Conservation (phyloP, 2,113 vertebrate genomes). For the Tychaedon coryphoeus region DNA sequence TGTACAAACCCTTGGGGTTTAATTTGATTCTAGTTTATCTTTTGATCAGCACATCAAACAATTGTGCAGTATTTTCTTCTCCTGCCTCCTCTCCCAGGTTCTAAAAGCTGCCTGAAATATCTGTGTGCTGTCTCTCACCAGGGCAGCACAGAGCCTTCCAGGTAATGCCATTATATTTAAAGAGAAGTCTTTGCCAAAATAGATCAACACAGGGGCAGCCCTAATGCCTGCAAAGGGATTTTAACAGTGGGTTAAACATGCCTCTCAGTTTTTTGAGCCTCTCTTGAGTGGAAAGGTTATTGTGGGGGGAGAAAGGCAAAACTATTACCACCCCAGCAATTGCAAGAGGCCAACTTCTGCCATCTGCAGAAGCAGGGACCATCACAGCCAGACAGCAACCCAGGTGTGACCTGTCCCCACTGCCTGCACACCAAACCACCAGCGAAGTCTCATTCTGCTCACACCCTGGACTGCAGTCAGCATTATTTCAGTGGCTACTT, state of each 20-base stretch:
- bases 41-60: slow-evolving; percentile 65
- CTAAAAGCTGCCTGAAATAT: slow-evolving; percentile 6
- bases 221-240: not conserved
- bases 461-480: not conserved
- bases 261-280: not conserved
- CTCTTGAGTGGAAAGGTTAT: not conserved
- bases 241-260: not conserved
- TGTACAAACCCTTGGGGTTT: slow-evolving; percentile 45
- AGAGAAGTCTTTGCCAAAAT: not conserved
- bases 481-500: not conserved
- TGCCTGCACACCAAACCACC: not conserved
- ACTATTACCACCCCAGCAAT: not conserved
- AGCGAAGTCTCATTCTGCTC: not conserved
- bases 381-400: not conserved
- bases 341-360: not conserved
- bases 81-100: not conserved
- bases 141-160: not conserved
- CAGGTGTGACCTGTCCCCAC: not conserved
- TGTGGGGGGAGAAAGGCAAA: not conserved
- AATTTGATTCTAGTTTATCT: slow-evolving; percentile 53
- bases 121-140: not conserved
- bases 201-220: not conserved
- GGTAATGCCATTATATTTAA: not conserved
- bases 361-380: not conserved
- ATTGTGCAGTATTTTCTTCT: not conserved